phyloP scores from a whole-genome alignment of 2,888 invertebrate species.

The Eledona agricola region DNA sequence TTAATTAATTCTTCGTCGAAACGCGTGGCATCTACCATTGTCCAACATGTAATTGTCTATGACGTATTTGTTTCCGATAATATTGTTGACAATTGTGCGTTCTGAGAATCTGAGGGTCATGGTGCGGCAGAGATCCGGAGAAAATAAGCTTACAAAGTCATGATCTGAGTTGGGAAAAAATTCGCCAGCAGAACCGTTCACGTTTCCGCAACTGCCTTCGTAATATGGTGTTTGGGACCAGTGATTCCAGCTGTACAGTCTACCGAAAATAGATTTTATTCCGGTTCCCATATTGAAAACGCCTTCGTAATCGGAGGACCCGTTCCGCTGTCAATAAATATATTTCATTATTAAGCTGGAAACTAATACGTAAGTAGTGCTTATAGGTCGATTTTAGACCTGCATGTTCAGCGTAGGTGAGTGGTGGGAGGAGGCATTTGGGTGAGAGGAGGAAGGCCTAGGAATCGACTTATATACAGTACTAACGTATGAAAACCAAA shows the following conservation, averaged over 20 bases:
- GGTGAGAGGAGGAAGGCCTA: too few relatives aligned
- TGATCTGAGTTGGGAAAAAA: constrained; percentile 74
- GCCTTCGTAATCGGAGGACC: constrained; percentile 77
- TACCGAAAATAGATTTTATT: constrained; percentile 71
- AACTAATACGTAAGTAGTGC: too few relatives aligned
- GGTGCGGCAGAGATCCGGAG: constrained; percentile 79
- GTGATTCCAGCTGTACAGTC: constrained; percentile 78
- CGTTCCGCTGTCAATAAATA: constrained; percentile 73
- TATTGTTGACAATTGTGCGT: constrained; percentile 67
- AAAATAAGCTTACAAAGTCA: constrained; percentile 70
- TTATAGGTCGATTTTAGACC: too few relatives aligned
- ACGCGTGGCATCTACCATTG: constrained; percentile 16
- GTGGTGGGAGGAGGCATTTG: too few relatives aligned
- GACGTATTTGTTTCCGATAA: constrained; percentile 73
- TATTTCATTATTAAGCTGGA: constrained; percentile 2
- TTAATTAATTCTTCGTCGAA: not conserved
- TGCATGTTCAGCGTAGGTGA: too few relatives aligned
- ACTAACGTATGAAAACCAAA: too few relatives aligned
- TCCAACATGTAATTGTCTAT: constrained; percentile 57
- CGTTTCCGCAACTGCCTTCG: constrained; percentile 67
- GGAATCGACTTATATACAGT: too few relatives aligned
- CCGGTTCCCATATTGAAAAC: constrained; percentile 81
- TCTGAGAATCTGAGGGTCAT: constrained; percentile 70
- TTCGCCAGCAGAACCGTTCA: constrained; percentile 82
- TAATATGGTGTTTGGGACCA: constrained; percentile 66